A percentile compares a stretch with the other conserved stretches of the same genome.
Evolutionary conservation across 2,797 vertebrate genomes (phyloP).

Genomic region (Masticophis lateralis): DNA sequence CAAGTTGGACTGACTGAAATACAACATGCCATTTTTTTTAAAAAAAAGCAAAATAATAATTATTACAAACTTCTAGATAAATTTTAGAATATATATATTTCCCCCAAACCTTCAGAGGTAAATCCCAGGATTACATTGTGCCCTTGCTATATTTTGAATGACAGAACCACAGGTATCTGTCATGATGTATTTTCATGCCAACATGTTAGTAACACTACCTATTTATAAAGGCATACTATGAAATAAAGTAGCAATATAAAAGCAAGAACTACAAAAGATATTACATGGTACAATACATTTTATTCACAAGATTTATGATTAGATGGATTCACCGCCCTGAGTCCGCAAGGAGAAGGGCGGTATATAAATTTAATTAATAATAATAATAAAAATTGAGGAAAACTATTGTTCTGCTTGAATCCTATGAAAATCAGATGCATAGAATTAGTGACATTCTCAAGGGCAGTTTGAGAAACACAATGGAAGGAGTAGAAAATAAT

Average conservation of each 20-base stretch:
- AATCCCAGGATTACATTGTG: not conserved
- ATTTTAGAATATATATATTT: not conserved
- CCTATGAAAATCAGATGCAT: not conserved
- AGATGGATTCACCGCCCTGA: not conserved
- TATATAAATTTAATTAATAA: too few relatives aligned
- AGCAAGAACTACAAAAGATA: not conserved
- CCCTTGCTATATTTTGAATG: not conserved
- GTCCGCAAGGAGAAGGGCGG: too few relatives aligned
- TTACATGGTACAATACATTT: not conserved
- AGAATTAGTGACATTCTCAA: not conserved
- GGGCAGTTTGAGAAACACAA: not conserved
- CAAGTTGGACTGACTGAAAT: not conserved
- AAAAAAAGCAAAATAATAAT: not conserved
- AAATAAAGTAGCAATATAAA: not conserved
- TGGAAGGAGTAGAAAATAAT: not conserved
- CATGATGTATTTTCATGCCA: not conserved
- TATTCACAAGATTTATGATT: not conserved
- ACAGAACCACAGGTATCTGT: not conserved
- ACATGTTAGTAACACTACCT: not conserved
- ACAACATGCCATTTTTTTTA: not conserved
- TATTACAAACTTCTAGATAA: conserved; percentile 17
- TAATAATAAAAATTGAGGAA: not conserved
- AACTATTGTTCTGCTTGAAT: not conserved
- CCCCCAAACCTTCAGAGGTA: not conserved
- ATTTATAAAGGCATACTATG: not conserved